Evolutionary conservation across 2,888 invertebrate species (phyloP).

Genomic region (Trichogramma dendrolimi): DNA sequence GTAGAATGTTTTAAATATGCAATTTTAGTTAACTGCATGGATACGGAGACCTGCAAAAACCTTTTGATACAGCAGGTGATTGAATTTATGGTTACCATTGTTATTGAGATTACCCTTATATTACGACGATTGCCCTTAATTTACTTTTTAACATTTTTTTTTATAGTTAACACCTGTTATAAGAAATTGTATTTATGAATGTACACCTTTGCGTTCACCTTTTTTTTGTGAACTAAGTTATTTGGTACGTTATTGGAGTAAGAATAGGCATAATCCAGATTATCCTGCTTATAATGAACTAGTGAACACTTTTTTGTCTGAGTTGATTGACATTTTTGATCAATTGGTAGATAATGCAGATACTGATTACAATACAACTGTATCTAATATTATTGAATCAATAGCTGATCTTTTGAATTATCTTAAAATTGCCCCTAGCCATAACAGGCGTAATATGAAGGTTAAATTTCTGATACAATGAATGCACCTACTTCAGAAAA

Average conservation of each 20-base stretch:
- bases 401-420: slow-evolving; percentile 54
- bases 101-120: neutral
- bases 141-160: slow-evolving; percentile 30
- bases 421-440: slow-evolving; percentile 51
- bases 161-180: slow-evolving; percentile 53
- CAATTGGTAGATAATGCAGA: slow-evolving; percentile 32
- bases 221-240: slow-evolving; percentile 55
- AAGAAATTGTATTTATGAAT: slow-evolving; percentile 53
- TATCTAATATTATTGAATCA: slow-evolving; percentile 29
- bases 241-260: slow-evolving; percentile 59
- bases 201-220: slow-evolving; percentile 49
- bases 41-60: slow-evolving; percentile 50
- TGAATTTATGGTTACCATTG: slow-evolving; percentile 33
- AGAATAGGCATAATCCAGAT: slow-evolving; percentile 48
- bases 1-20: slow-evolving; percentile 72
- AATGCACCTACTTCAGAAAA: slow-evolving; percentile 27
- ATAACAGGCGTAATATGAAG: slow-evolving; percentile 53
- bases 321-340: slow-evolving; percentile 45
- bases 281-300: slow-evolving; percentile 45
- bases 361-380: slow-evolving; percentile 29
- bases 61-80: slow-evolving; percentile 49
- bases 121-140: neutral
- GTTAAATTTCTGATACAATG: slow-evolving; percentile 55
- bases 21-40: slow-evolving; percentile 55
- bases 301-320: slow-evolving; percentile 50